Base-by-base conservation (phyloP, 2,888 invertebrate genomes). In the Melanargia galathea region DNA sequence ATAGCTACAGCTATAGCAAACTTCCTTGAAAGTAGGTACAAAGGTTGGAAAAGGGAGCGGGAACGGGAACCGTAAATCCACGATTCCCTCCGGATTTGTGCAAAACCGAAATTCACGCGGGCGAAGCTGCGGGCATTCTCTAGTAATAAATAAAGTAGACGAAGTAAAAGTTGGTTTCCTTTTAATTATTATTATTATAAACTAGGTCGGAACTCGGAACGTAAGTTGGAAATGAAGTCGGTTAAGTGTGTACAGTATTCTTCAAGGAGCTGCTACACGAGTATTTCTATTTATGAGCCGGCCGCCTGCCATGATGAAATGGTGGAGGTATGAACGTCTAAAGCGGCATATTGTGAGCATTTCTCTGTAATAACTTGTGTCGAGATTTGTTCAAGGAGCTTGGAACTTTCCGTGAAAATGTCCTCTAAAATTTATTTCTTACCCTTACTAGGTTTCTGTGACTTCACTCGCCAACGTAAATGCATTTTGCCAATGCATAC, bases 221-320 rank as follows among this genome's bases (percentile, higher is more conserved):
- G 2, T n/a, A 35, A 33, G 18, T 52, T 35, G 13, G 18, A 20
- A 33, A 11, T 13, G 18, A 18, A 52, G 20, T 52, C 13, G 52
- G 13, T 0, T 20, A 20, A 3, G 35, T 52, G 35, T 33, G 52
- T 35, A 35, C 6, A 35, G 7, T 18, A 18, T 35, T 30, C 22
- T 49, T 20, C 6, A 52, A 52, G 35, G 35, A 52, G 20, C 20
- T 20, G 13, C 20, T 22, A 52, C 33, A 52, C 35, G 52, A 52
- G 52, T 52, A 52, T 52, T 52, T 52, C 35, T 52, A 52, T 52
- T 52, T 35, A 52, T 52, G 52, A 52, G 52, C 33, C 20, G 11
- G 52, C 52, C 35, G 33, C 35, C 33, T 13, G 16, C 20, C 52
- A 22, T 52, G 52, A 52, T 35, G 20, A 52, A 52, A 35, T 52